Conservation (phyloP, 1,140 invertebrate species). For the Tetragonula clypearis region DNA sequence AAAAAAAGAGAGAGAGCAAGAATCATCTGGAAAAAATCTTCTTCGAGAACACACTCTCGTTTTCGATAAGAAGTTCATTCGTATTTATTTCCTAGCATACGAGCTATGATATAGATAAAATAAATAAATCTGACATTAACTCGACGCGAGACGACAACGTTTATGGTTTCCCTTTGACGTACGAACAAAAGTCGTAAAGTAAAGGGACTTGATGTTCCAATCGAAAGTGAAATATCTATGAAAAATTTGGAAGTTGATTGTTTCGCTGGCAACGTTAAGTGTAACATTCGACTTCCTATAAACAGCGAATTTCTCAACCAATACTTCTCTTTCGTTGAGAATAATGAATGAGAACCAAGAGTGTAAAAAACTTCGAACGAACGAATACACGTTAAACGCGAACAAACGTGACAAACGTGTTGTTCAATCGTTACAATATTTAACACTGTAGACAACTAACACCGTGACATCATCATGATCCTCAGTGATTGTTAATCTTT, state of each 20-base stretch:
- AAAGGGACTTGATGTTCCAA: not conserved
- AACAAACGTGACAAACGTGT: not conserved
- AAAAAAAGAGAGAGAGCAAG: no score
- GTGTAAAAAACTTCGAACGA: not conserved
- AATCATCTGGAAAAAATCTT: slow-evolving; percentile 34
- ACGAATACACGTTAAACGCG: not conserved
- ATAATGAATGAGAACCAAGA: not conserved
- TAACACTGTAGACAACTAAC: no score
- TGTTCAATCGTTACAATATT: not conserved
- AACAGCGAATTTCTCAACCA: not conserved
- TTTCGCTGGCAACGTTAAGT: not conserved
- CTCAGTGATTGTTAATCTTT: no score
- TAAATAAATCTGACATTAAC: slow-evolving; percentile 35
- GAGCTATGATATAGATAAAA: slow-evolving; percentile 28
- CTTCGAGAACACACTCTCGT: not conserved
- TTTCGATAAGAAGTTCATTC: slow-evolving; percentile 20
- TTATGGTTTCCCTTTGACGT: no score
- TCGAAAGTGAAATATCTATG: not conserved
- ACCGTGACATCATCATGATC: no score
- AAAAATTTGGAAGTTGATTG: not conserved
- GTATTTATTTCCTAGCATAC: not conserved
- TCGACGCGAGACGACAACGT: not conserved
- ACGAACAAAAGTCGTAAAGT: slow-evolving; percentile 1
- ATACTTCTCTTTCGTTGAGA: not conserved
- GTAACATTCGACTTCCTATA: not conserved